These are phyloP conservation scores for Chironomus striatipennis DNA, from an alignment of 1,140 invertebrate genomes.

Conservation along the genomic window DNA sequence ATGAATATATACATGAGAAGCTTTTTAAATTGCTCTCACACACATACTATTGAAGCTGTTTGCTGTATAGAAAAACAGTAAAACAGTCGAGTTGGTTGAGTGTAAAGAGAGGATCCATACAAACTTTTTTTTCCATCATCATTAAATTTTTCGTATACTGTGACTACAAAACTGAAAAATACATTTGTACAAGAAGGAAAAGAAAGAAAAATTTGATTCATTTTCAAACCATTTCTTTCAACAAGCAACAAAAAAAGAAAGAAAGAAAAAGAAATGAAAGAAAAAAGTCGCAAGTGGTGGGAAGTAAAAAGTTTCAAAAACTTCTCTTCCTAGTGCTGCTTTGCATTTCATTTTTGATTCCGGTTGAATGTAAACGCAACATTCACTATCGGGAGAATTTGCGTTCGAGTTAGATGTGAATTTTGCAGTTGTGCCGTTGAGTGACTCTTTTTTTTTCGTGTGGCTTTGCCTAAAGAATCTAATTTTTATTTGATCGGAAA, in stretches of 20 bases:
- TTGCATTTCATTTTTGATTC: slow-evolving; percentile 22
- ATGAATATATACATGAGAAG: background rate
- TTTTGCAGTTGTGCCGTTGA: background rate
- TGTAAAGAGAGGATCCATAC: slow-evolving; percentile 19
- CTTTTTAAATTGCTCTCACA: slow-evolving; percentile 5
- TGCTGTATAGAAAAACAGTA: background rate
- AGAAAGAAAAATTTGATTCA: slow-evolving; percentile 21
- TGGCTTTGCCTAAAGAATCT: too few species aligned
- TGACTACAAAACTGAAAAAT: too few species aligned
- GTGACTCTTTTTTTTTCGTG: background rate
- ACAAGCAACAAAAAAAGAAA: background rate
- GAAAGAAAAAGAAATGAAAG: background rate
- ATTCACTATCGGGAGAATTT: slow-evolving; percentile 9
- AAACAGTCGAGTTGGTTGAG: slow-evolving; percentile 21
- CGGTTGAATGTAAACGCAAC: slow-evolving; percentile 20
- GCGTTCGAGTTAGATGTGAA: slow-evolving; percentile 22
- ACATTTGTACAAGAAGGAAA: slow-evolving; percentile 17
- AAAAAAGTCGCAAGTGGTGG: slow-evolving; percentile 18
- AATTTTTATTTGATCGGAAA: background rate
- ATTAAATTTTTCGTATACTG: too few species aligned
- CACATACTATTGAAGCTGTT: background rate
- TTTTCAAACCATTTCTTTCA: slow-evolving; percentile 17
- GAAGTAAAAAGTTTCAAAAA: slow-evolving; percentile 11
- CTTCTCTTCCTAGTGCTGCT: slow-evolving; percentile 22
- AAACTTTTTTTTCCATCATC: background rate